Percentiles rank a stretch among this genome's conserved stretches.
Evolutionary conservation across 1,140 invertebrate genomes (phyloP).

Genomic region (Lepeophtheirus salmonis): DNA sequence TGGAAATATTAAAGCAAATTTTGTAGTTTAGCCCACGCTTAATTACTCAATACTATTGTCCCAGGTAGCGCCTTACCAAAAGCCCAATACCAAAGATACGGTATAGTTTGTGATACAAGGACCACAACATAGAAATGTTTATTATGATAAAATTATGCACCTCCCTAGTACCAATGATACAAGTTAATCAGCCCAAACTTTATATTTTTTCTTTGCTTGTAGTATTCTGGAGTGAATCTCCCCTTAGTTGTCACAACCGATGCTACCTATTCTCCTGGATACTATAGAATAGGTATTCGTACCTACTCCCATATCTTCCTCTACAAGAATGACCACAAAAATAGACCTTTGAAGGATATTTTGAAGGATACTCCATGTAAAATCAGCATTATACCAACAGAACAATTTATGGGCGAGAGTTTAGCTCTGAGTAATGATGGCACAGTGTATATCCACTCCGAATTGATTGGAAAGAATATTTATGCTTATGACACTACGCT

Average conservation of each 20-base stretch:
- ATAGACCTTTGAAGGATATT: not conserved
- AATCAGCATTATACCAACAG: not conserved
- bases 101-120: too few relatives aligned
- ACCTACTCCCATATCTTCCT: not conserved
- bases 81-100: too few relatives aligned
- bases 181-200: not conserved
- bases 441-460: not conserved
- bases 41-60: too few relatives aligned
- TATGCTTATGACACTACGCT: not conserved
- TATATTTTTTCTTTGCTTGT: not conserved
- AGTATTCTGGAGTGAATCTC: not conserved
- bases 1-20: too few relatives aligned
- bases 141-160: too few relatives aligned
- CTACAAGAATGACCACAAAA: not conserved
- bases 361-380: not conserved
- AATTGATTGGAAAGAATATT: not conserved
- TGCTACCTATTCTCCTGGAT: not conserved
- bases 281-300: not conserved
- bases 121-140: too few relatives aligned
- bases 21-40: too few relatives aligned
- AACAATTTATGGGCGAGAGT: not conserved
- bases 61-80: too few relatives aligned
- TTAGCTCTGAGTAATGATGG: not conserved
- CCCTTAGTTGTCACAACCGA: not conserved
- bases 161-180: too few relatives aligned